A percentile compares a stretch with the other conserved stretches of the same genome.
Conservation (phyloP, 2,888 invertebrate species). For the Agrochola macilenta region DNA sequence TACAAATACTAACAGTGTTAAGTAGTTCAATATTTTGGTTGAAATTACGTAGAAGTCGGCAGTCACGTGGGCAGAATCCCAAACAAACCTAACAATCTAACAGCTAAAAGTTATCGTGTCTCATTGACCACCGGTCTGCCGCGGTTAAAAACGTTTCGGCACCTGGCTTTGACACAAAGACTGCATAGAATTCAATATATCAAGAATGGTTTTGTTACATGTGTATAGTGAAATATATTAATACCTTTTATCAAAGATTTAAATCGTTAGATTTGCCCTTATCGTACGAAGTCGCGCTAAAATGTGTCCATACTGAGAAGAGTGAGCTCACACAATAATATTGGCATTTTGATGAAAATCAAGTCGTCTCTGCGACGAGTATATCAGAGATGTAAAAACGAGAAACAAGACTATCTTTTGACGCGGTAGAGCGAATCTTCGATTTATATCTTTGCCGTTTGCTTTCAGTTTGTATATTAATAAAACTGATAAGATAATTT, state of each 20-base stretch:
- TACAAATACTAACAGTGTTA: slow-evolving; percentile 13
- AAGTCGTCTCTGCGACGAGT: not conserved
- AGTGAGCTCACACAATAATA: not conserved
- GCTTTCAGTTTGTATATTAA: too few species aligned
- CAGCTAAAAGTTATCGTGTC: not conserved
- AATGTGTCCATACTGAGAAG: not conserved
- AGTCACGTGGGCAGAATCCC: not conserved
- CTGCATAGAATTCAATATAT: not conserved
- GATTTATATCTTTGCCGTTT: not conserved
- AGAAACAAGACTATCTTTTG: not conserved
- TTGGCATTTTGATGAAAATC: not conserved
- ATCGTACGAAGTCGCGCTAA: not conserved
- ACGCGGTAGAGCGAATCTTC: not conserved
- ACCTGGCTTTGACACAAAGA: too few species aligned
- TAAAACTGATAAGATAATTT: slow-evolving; percentile 2
- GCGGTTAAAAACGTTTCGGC: not conserved
- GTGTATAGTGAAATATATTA: not conserved
- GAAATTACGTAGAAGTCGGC: not conserved
- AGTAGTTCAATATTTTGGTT: slow-evolving; percentile 3
- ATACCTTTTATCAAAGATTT: not conserved
- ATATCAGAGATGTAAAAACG: not conserved
- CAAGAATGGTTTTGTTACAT: not conserved
- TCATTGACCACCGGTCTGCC: not conserved
- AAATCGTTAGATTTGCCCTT: not conserved
- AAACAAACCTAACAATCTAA: too few species aligned